phyloP scores from a whole-genome alignment of 1,140 invertebrate species.

The Drosophila orena region DNA sequence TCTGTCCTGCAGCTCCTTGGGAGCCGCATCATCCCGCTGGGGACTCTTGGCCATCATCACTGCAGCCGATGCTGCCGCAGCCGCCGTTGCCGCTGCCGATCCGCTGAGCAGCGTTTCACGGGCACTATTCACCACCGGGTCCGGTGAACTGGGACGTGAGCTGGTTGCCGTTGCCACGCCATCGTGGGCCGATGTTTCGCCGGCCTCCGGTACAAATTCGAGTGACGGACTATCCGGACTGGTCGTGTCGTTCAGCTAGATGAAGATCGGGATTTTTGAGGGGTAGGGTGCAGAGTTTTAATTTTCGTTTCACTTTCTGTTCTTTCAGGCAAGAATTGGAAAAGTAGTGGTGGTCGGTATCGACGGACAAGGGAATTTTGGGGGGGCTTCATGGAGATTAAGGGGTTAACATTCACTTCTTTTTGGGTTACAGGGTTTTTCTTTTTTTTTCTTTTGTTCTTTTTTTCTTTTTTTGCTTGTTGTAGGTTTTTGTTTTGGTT shows the following conservation, averaged over 20 bases:
- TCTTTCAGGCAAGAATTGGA: constrained; percentile 32
- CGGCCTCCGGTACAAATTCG: constrained; percentile 70
- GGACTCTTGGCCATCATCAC: constrained; percentile 70
- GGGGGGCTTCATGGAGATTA: constrained; percentile 2
- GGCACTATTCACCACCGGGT: constrained; percentile 56
- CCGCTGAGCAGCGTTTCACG: constrained; percentile 50
- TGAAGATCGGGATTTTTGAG: constrained; percentile 53
- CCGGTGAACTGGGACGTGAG: constrained; percentile 69
- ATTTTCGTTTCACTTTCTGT: constrained; percentile 42
- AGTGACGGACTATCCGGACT: constrained; percentile 82
- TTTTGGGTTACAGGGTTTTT: constrained; percentile 16
- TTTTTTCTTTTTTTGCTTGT: constrained; percentile 21
- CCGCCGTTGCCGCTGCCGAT: constrained; percentile 35
- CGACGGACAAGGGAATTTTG: constrained; percentile 9
- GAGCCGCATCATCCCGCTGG: constrained; percentile 59
- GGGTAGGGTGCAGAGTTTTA: constrained; percentile 44
- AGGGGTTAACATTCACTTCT: constrained; percentile 30
- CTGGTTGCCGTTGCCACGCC: constrained; percentile 10
- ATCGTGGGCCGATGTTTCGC: constrained; percentile 12
- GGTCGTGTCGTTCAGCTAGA: constrained; percentile 82
- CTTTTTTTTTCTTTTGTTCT: neutral
- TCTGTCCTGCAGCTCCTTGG: constrained; percentile 78
- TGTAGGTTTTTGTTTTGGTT: constrained; percentile 27
- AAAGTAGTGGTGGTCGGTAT: constrained; percentile 30
- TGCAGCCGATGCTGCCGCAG: constrained; percentile 16